Percentiles rank a stretch among this genome's conserved stretches.
Evolutionary conservation across 2,888 invertebrate species (phyloP).

Genomic region (Mantis religiosa): DNA sequence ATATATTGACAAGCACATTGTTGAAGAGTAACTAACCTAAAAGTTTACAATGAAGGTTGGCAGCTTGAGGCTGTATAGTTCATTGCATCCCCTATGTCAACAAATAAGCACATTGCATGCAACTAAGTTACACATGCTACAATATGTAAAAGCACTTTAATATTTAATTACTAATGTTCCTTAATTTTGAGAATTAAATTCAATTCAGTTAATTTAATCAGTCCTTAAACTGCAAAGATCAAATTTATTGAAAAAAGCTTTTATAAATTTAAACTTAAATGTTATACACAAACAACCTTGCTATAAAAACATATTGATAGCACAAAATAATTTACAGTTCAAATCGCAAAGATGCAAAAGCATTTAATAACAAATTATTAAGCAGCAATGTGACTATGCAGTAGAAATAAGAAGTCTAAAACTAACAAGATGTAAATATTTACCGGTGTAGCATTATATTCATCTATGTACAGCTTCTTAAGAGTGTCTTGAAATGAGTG

Average conservation of each 20-base stretch:
- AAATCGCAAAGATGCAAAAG: not conserved
- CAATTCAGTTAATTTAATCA: not conserved
- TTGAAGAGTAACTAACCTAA: too few species aligned
- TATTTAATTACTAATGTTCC: not conserved
- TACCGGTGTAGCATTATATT: constrained; percentile 45
- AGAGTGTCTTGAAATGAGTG: constrained; percentile 55
- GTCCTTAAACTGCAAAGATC: not conserved
- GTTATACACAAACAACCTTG: not conserved
- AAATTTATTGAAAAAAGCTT: not conserved
- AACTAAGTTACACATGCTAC: too few species aligned
- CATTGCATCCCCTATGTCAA: too few species aligned
- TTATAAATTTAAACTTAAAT: not conserved
- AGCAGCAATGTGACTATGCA: not conserved
- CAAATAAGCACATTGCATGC: too few species aligned
- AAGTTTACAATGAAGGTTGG: too few species aligned
- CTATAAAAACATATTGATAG: not conserved
- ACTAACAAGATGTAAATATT: not conserved
- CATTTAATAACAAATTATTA: not conserved
- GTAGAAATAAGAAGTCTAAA: not conserved
- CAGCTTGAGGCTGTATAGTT: too few species aligned
- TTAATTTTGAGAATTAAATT: not conserved
- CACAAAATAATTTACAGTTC: not conserved
- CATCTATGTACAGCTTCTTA: constrained; percentile 58
- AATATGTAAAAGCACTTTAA: too few species aligned
- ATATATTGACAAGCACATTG: too few species aligned